Base-by-base conservation (phyloP, 2,113 vertebrate species). In the Patagioenas fasciata region DNA sequence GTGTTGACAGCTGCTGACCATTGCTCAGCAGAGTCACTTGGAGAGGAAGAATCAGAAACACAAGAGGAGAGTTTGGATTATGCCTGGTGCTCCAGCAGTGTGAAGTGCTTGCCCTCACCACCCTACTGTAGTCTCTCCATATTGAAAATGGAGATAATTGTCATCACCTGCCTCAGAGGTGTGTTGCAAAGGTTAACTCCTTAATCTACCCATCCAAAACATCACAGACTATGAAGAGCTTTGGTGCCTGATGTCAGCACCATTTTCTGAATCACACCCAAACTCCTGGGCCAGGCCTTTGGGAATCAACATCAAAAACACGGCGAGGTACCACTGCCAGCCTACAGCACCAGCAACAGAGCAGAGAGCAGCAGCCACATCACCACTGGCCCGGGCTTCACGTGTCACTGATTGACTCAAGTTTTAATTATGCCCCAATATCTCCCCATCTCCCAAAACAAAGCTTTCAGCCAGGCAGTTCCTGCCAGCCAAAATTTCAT, bases 401-500 rank as follows among this genome's bases (percentile, higher is more conserved):
- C 66, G 51, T 92, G 94, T 91, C 85, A 95, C 79, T 87, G 95
- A 96, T 89, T 87, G 90, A 94, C 91, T 97, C 96, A 90, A 93
- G 69, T 91, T 89, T 95, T 86, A 89, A 92, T 73, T 83, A 84
- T 90, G 85, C 65, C 81, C 88, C 61, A 82, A 44, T 88, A 89
- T 95, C 77, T 89, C 93, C 86, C 91, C 50, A 87, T 92, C 97
- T 93, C 95, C 94, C 82, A 81, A 77, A 94, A 97, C 89, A 95
- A 96, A 92, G 88, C 93, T 85, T 80, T 85, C 62, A 91, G 89
- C 83, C 90, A 94, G 80, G 95, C 94, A 93, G 95, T 95, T 97
- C 92, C 96, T 98, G 97, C 93, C 97, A 97, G 97, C 93, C 71
- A 29, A 98, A 98, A 98, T 98, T 97, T 96, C 90, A 96, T 98